These are phyloP conservation scores for Anaspis maculata DNA, from an alignment of 2,888 invertebrate species.

Conservation along the genomic window DNA sequence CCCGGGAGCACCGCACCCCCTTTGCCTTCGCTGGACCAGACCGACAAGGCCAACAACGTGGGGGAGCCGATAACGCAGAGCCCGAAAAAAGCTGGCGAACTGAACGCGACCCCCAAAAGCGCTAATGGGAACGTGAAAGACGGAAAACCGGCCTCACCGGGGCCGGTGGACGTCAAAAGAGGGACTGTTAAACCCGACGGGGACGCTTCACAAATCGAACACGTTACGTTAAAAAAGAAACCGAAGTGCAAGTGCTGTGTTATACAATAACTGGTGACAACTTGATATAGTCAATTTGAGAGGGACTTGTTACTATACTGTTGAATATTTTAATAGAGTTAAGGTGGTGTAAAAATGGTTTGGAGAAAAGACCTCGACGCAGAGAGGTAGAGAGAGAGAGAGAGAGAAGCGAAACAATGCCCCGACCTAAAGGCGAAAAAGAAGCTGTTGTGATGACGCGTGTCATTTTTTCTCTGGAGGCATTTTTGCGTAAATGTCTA, in stretches of 20 bases:
- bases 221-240: slow-evolving; percentile 89
- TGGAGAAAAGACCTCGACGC: not conserved
- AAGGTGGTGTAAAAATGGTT: slow-evolving; percentile 8
- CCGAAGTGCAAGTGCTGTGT: slow-evolving; percentile 94
- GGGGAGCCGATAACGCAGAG: slow-evolving; percentile 26
- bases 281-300: slow-evolving; percentile 11
- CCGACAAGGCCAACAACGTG: slow-evolving; percentile 30
- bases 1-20: slow-evolving; percentile 50
- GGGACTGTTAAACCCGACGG: slow-evolving; percentile 61
- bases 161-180: slow-evolving; percentile 61
- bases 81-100: slow-evolving; percentile 25
- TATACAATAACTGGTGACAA: slow-evolving; percentile 60
- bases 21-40: slow-evolving; percentile 45
- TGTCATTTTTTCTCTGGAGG: too few relatives aligned
- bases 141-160: slow-evolving; percentile 40
- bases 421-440: too few relatives aligned
- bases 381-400: too few relatives aligned
- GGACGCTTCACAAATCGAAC: slow-evolving; percentile 72
- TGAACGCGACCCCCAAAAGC: slow-evolving; percentile 40
- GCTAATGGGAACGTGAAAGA: slow-evolving; percentile 41
- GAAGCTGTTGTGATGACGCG: too few relatives aligned
- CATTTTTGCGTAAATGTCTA: too few relatives aligned
- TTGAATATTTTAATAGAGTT: slow-evolving; percentile 18
- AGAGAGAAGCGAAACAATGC: too few relatives aligned
- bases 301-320: slow-evolving; percentile 26